Evolutionary conservation across 1,140 invertebrate species (phyloP), one percentile per base, ranked within the genome.

Genomic region (Hormaphis cornu): DNA sequence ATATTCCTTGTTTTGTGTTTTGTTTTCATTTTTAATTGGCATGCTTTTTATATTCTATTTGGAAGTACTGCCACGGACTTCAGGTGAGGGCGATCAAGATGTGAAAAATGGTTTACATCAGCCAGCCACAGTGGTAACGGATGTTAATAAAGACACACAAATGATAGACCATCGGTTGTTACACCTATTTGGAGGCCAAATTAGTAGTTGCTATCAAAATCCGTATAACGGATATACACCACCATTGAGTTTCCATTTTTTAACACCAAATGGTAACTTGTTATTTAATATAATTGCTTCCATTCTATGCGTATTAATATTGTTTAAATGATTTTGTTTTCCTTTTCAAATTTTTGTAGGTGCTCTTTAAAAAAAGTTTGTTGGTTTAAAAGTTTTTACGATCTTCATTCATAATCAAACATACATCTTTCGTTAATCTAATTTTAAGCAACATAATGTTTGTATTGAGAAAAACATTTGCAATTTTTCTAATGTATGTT

Each of bases 41-140:
- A 66, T 66, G 61, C 42, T 66, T 66, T 66, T 66, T 66, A 66
- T 66, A 66, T 66, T 66, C 61, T 66, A 66, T 66, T 66, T 66
- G 61, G 28, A 66, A 66, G 61, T 66, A 66, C 28, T 66, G 28
- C 61, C 61, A 66, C 61, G 61, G 61, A 66, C 61, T 48, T 66
- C 61, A 66, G 61, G 61, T 66, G 61, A 66, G 61, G 61, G 61
- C 61, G 28, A 66, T 50, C 61, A 66, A 66, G 61, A 50, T 37
- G 18, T 46, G 44, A 66, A 66, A 50, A 46, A 66, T 30, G 22
- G 28, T 48, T 30, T 66, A 66, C 61, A 50, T 66, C 61, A 66
- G 28, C 61, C 61, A 66, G 42, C 58, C 30, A 66, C 61, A 50
- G 28, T 48, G 42, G 42, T 66, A 66, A 46, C 44, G 42, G 61